Evolutionary conservation across 2,888 invertebrate genomes (phyloP), one percentile per base, ranked within the genome.

Genomic region (Drosophila neonasuta): DNA sequence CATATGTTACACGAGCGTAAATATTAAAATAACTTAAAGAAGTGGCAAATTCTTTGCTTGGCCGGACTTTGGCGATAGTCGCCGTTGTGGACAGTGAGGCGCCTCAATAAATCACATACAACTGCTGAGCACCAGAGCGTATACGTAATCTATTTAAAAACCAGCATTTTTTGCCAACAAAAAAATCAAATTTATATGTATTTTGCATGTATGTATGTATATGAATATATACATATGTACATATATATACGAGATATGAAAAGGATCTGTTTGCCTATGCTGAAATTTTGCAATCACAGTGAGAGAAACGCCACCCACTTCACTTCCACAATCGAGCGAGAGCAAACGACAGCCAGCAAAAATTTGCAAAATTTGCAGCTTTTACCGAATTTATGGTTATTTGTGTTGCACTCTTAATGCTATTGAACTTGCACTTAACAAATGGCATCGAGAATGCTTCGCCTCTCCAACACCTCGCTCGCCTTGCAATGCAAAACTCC

Each of bases 281-380:
- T 50, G 55, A 52, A 71, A 71, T 72, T 72, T 84, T 71, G 48
- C 85, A 81, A 86, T 78, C 71, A 70, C 60, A 49, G 59, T 24
- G 52, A 57, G 45, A 24, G 61, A 50, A 46, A 52, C 30, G 36
- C 54, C 69, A 11, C 59, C 80, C 77, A 79, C 77, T 79, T 76
- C 69, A 77, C 72, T 79, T 63, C 50, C 9, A 65, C 62, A 59
- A 69, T 58, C 51, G 66, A 51, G 39, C 24, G 3, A 59, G 46
- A 60, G 55, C 24, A 54, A 52, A 60, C 60, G 56, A 60, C 54
- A 56, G 68, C 45, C 24, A 46, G 34, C 50, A 20, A 63, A 87
- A 83, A 84, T 87, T 83, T 84, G 83, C 83, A 87, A 80, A 83
- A 83, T 83, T 82, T 86, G 81, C 86, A 83, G 88, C 86, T 75